These are phyloP conservation scores for Hydropsyche tenuis DNA, from an alignment of 1,140 invertebrate genomes.

Conservation along the genomic window DNA sequence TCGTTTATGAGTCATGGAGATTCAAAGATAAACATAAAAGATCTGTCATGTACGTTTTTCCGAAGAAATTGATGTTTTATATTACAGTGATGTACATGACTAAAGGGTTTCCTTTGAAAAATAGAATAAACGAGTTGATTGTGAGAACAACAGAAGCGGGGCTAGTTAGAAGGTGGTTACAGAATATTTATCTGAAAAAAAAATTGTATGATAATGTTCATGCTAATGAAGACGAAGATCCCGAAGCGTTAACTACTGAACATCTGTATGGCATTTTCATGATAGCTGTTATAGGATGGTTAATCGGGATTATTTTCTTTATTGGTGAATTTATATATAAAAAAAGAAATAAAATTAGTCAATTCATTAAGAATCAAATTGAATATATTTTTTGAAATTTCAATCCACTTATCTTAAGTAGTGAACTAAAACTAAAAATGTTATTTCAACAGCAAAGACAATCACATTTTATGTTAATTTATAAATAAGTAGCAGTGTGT, in stretches of 20 bases:
- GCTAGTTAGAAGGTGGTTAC: slow-evolving; percentile 43
- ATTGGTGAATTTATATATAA: background rate
- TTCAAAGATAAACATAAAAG: slow-evolving; percentile 36
- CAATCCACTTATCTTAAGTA: too few species aligned
- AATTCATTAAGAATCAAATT: too few species aligned
- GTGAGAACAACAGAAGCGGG: slow-evolving; percentile 32
- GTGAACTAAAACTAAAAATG: too few species aligned
- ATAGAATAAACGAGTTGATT: slow-evolving; percentile 43
- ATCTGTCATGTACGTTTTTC: slow-evolving; percentile 45
- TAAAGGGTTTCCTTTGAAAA: slow-evolving; percentile 48
- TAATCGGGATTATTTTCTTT: background rate
- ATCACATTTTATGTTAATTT: too few species aligned
- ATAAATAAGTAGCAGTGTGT: too few species aligned
- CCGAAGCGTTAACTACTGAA: background rate
- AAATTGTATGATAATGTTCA: background rate
- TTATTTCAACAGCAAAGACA: too few species aligned
- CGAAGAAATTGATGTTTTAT: slow-evolving; percentile 39
- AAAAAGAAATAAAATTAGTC: background rate
- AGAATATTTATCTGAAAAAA: slow-evolving; percentile 31
- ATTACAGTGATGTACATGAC: slow-evolving; percentile 45
- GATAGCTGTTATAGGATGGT: slow-evolving; percentile 19
- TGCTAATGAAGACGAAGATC: background rate
- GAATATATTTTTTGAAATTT: too few species aligned
- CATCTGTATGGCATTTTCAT: slow-evolving; percentile 31
- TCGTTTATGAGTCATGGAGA: slow-evolving; percentile 38